Base-by-base conservation (phyloP, 1,140 invertebrate species). In the Atta texana region DNA sequence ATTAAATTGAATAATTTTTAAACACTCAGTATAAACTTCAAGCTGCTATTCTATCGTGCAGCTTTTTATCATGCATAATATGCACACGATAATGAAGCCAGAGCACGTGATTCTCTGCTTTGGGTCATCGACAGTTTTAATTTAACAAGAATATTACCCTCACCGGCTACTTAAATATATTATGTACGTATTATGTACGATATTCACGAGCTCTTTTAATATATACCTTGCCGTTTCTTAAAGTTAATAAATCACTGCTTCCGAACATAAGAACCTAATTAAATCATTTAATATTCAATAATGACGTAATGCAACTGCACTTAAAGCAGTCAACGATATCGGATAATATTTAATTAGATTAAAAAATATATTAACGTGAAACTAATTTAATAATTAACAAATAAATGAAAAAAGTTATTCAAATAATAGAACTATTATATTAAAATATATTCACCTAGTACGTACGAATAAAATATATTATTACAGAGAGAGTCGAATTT, bases 101-200 rank as follows among this genome's bases (percentile, higher is more conserved):
- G 34, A 8, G 16, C 53, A 76, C 55, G 34, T 76, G 53, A 76
- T 24, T 10, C n/a, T 59, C 34, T 28, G 34, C 55, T 44, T 57
- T 39, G 12, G 31, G 51, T 57, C 53, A 76, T 53, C 34, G 55
- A 76, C 34, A 61, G 44, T 76, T 76, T 76, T 76, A 76, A 61
- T 76, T 76, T 76, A 76, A 76, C 21, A 44, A 61, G 74, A 61
- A 61, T 61, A 76, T 39, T 76, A 61, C n/a, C 2, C 16, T 55
- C 49, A 72, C 28, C 7, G 4, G 18, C 14, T 59, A 76, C 55
- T 76, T 59, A 59, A 59, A 59, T 39, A 76, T 24, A 10, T 61
- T 59, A 31, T 59, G 1, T 59, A 76, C 7, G n/a, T 76, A 76
- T 44, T 34, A 59, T 24, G n/a, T 75, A 39, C n/a, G 14, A 57